Conservation (phyloP, 2,113 vertebrate species). For the Ammodytes marinus region DNA sequence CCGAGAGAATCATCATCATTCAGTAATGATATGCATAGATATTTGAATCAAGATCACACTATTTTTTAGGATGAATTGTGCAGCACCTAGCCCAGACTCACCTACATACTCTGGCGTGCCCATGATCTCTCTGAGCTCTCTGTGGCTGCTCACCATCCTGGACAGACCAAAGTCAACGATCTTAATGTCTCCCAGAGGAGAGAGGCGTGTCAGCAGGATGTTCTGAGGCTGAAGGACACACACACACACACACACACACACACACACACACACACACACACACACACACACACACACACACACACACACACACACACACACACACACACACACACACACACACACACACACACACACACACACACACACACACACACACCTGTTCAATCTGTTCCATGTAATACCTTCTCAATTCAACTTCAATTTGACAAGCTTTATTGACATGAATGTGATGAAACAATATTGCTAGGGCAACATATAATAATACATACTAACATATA, state of each 20-base stretch:
- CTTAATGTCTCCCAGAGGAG: slow-evolving; percentile 84
- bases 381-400: background rate
- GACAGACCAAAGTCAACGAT: slow-evolving; percentile 87
- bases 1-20: no score
- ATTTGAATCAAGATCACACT: no score
- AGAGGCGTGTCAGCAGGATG: slow-evolving; percentile 82
- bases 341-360: background rate
- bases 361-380: background rate
- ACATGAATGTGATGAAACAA: no score
- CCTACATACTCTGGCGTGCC: slow-evolving; percentile 86
- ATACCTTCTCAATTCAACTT: background rate
- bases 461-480: no score
- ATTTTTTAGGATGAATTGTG: no score
- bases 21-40: no score
- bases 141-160: slow-evolving; percentile 80
- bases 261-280: background rate
- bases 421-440: no score
- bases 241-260: background rate
- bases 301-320: background rate
- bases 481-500: no score
- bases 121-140: slow-evolving; percentile 86
- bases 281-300: background rate
- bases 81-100: slow-evolving; percentile 50
- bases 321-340: background rate
- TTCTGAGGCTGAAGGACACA: slow-evolving; percentile 81